phyloP scores from a whole-genome alignment of 1,140 invertebrate species.

The Notospermus geniculatus region DNA sequence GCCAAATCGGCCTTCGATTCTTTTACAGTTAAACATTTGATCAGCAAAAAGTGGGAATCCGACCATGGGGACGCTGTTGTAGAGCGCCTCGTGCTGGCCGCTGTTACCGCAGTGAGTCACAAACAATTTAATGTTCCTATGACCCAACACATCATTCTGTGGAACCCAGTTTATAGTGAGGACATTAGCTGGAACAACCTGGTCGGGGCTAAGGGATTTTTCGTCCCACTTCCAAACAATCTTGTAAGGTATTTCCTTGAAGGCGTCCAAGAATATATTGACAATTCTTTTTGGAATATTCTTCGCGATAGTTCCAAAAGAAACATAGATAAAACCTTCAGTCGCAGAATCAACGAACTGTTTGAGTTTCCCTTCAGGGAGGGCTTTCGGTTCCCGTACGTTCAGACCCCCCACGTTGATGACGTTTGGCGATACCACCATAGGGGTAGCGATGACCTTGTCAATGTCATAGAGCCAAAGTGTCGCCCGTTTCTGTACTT shows the following conservation, averaged over 20 bases:
- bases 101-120: slow-evolving; percentile 40
- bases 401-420: slow-evolving; percentile 9
- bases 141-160: slow-evolving; percentile 56
- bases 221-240: neutral
- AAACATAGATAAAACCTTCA: neutral
- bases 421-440: slow-evolving; percentile 10
- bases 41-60: slow-evolving; percentile 21
- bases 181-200: neutral
- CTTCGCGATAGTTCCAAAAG: neutral
- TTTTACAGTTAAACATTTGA: slow-evolving; percentile 23
- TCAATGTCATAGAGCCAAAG: slow-evolving; percentile 7
- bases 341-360: neutral
- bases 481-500: no score
- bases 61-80: slow-evolving; percentile 35
- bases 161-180: slow-evolving; percentile 63
- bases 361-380: slow-evolving; percentile 8
- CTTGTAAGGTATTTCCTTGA: neutral
- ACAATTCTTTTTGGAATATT: neutral
- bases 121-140: slow-evolving; percentile 30
- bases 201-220: neutral
- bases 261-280: neutral
- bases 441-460: neutral
- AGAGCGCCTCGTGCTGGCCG: slow-evolving; percentile 29
- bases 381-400: neutral
- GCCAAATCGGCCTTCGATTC: slow-evolving; percentile 25